Conservation (phyloP, 2,113 vertebrate species). For the Hypanus sabinus region DNA sequence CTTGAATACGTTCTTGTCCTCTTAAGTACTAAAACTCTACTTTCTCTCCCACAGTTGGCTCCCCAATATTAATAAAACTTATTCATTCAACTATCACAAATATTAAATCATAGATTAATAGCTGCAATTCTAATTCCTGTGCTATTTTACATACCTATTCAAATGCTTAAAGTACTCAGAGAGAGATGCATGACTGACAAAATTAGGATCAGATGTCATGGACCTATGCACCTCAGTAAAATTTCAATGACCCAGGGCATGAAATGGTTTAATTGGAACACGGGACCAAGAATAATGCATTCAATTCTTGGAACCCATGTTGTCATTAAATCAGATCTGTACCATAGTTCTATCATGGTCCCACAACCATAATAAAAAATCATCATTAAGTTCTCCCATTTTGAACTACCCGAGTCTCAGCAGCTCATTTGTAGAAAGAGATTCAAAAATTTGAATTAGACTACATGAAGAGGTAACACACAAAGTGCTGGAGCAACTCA, state of each 20-base stretch:
- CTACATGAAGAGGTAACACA: background rate
- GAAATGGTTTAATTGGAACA: background rate
- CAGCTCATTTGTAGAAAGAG: background rate
- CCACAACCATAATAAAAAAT: background rate
- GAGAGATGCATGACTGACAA: background rate
- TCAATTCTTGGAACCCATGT: background rate
- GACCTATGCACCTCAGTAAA: background rate
- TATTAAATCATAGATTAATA: background rate
- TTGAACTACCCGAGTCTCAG: no score
- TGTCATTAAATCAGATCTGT: background rate
- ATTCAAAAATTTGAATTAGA: background rate
- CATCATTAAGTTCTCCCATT: background rate
- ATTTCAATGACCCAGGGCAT: background rate
- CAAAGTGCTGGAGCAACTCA: no score
- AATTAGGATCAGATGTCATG: background rate
- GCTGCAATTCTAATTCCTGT: background rate
- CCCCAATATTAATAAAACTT: background rate
- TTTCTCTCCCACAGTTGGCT: background rate
- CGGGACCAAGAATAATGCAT: no score
- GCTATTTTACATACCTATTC: background rate
- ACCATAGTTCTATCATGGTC: background rate
- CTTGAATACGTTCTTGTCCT: background rate
- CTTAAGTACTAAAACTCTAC: background rate
- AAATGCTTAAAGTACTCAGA: background rate
- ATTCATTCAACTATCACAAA: background rate